phyloP scores from a whole-genome alignment of 2,113 vertebrate species.

The Ceyx cyanopectus region DNA sequence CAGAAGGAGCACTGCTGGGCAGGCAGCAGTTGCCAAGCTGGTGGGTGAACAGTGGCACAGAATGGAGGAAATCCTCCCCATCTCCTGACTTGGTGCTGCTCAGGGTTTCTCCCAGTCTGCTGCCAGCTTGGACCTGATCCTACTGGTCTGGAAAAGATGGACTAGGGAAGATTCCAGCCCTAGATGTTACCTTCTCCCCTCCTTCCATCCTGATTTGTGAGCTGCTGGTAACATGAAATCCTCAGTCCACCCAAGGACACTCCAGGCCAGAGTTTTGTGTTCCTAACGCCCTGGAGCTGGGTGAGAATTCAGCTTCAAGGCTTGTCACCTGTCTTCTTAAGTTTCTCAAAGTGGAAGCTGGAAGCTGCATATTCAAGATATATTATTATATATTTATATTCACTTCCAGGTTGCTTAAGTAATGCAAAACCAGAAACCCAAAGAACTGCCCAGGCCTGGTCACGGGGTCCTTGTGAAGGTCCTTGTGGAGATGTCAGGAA shows the following conservation, averaged over 20 bases:
- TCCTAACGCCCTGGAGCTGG: not conserved
- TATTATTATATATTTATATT: too few relatives aligned
- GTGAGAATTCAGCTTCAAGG: not conserved
- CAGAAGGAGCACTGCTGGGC: not conserved
- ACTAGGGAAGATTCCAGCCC: not conserved
- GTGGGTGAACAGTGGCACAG: not conserved
- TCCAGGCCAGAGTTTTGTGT: not conserved
- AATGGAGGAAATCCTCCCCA: not conserved
- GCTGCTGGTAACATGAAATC: not conserved
- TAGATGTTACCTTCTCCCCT: not conserved
- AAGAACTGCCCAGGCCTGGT: not conserved
- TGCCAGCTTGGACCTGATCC: not conserved
- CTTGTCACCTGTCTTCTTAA: not conserved
- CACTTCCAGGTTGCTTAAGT: not conserved
- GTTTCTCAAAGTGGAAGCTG: not conserved
- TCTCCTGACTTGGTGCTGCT: not conserved
- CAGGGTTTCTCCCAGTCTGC: not conserved
- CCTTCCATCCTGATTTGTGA: not conserved
- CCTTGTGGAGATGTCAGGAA: too few relatives aligned
- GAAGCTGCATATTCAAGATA: not conserved
- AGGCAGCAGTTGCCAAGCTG: not conserved
- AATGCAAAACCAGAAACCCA: not conserved
- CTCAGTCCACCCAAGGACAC: not conserved
- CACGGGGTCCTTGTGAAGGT: not conserved
- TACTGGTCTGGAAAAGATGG: not conserved